Conservation (phyloP, 2,888 invertebrate species). For the Lordiphosa fenestrarum region DNA sequence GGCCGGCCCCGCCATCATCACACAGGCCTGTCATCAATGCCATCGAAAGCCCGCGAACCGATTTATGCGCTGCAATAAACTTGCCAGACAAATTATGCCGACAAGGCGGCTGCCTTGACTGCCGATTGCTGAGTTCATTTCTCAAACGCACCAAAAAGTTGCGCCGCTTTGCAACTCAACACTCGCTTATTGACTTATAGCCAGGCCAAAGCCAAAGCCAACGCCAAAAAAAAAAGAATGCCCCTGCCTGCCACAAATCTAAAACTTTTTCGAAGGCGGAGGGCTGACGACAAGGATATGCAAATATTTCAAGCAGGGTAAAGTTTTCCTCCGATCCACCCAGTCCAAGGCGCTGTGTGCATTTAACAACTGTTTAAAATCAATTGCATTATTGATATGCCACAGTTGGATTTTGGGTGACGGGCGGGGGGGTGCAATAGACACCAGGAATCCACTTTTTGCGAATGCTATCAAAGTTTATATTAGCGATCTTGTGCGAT, state of each 20-base stretch:
- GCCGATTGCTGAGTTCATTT: slow-evolving; percentile 51
- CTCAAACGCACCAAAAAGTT: slow-evolving; percentile 45
- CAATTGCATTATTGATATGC: slow-evolving; percentile 67
- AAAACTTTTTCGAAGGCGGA: slow-evolving; percentile 38
- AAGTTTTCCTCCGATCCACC: slow-evolving; percentile 48
- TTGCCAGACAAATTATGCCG: slow-evolving; percentile 57
- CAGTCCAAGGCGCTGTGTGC: slow-evolving; percentile 39
- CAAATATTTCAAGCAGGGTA: slow-evolving; percentile 55
- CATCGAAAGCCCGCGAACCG: slow-evolving; percentile 27
- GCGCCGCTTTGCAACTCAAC: slow-evolving; percentile 64
- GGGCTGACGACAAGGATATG: slow-evolving; percentile 39
- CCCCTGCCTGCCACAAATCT: slow-evolving; percentile 35
- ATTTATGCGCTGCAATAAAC: slow-evolving; percentile 61
- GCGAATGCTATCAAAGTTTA: too few relatives aligned
- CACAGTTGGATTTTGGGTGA: slow-evolving; percentile 33
- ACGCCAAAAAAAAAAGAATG: slow-evolving; percentile 4
- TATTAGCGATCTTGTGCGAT: too few relatives aligned
- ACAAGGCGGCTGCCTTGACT: slow-evolving; percentile 31
- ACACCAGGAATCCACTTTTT: too few relatives aligned
- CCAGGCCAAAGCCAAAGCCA: slow-evolving; percentile 32
- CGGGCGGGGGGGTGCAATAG: slow-evolving; percentile 4
- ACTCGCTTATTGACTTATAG: slow-evolving; percentile 66
- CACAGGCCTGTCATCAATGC: slow-evolving; percentile 45
- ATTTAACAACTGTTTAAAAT: slow-evolving; percentile 67
- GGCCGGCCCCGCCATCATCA: slow-evolving; percentile 1